Conservation (phyloP, 35 echinoderm and acorn worm genomes). For the Holothuria glaberrima region DNA sequence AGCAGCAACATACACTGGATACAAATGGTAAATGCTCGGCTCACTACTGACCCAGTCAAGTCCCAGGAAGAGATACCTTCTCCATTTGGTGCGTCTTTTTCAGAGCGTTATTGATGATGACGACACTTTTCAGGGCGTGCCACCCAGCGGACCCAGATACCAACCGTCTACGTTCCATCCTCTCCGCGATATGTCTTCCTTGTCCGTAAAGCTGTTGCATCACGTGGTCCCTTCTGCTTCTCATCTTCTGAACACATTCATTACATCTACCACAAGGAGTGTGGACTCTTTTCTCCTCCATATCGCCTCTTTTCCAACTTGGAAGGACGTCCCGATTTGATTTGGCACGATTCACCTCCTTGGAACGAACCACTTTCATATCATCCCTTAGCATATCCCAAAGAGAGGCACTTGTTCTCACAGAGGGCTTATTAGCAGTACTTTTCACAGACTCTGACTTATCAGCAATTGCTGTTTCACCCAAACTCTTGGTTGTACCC, state of each 20-base stretch:
- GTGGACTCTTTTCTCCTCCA: not conserved
- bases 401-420: not conserved
- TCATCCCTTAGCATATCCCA: not conserved
- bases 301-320: not conserved
- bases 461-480: too few species aligned
- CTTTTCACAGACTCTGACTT: too few species aligned
- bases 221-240: not conserved
- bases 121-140: conserved; percentile 23
- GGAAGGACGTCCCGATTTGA: not conserved
- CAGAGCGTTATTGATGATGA: conserved; percentile 19
- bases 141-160: conserved; percentile 23
- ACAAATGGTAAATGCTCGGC: too few species aligned
- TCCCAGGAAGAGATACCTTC: not conserved
- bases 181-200: conserved; percentile 20
- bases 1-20: too few species aligned
- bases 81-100: conserved; percentile 14
- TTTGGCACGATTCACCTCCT: not conserved
- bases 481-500: too few species aligned
- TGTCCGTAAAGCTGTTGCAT: conserved; percentile 33
- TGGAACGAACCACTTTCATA: not conserved
- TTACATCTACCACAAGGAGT: conserved; percentile 9
- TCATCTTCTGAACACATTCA: not conserved
- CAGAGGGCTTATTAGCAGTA: not conserved
- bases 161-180: conserved; percentile 15
- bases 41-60: too few species aligned